Percentiles rank a stretch among this genome's conserved stretches.
phyloP scores from a whole-genome alignment of 2,888 invertebrate genomes.

The Drosophila cognata region DNA sequence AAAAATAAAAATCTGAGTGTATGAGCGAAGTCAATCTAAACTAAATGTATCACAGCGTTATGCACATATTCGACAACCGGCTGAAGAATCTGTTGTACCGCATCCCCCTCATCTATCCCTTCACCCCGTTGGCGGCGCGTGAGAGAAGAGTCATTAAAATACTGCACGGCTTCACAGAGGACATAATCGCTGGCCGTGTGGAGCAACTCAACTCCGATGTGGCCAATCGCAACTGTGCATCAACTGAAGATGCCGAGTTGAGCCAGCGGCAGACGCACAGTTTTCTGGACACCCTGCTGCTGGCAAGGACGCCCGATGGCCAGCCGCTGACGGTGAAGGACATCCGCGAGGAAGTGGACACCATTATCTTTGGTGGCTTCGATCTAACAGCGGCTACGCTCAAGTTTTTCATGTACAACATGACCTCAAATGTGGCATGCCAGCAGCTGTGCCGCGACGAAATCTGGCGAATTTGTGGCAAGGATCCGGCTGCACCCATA shows the following conservation, averaged over 20 bases:
- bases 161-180: constrained; percentile 62
- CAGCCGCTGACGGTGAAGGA: constrained; percentile 45
- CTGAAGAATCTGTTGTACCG: constrained; percentile 61
- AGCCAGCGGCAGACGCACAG: constrained; percentile 2
- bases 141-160: constrained; percentile 41
- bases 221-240: constrained; percentile 37
- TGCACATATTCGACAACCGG: constrained; percentile 51
- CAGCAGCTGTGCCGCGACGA: constrained; percentile 71
- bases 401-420: constrained; percentile 69
- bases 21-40: too few species aligned
- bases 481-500: constrained; percentile 38
- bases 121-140: constrained; percentile 37
- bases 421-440: constrained; percentile 62
- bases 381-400: constrained; percentile 70
- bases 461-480: constrained; percentile 62
- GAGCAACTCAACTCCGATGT: constrained; percentile 43
- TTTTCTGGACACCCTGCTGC: constrained; percentile 54
- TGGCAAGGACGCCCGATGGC: constrained; percentile 48
- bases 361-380: constrained; percentile 71
- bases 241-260: constrained; percentile 17
- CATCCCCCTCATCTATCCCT: constrained; percentile 34
- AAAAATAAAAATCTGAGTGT: not conserved
- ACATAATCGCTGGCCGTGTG: constrained; percentile 50
- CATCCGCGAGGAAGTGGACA: constrained; percentile 71
- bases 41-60: constrained; percentile 24